phyloP scores from a whole-genome alignment of 2,888 invertebrate genomes.

The Taenaris catops region DNA sequence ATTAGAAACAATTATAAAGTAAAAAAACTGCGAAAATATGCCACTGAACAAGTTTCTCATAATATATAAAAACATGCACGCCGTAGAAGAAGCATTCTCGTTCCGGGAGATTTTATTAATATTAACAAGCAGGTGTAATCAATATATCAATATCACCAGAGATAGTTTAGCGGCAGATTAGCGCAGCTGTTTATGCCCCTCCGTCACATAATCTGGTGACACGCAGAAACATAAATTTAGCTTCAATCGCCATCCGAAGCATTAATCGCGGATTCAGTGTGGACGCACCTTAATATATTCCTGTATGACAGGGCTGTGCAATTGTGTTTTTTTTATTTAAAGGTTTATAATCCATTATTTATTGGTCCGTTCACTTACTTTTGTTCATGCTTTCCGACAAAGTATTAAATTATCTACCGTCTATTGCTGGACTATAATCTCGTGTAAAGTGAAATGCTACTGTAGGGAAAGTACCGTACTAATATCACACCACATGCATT shows the following conservation, averaged over 20 bases:
- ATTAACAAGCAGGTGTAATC: conserved; percentile 23
- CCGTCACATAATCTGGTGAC: conserved; percentile 59
- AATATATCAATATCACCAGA: conserved; percentile 23
- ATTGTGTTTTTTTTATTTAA: too few species aligned
- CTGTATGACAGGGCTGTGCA: conserved; percentile 40
- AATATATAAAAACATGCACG: conserved; percentile 1
- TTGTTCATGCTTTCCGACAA: too few species aligned
- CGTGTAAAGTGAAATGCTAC: too few species aligned
- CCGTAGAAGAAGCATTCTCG: conserved; percentile 1
- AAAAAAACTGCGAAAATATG: too few species aligned
- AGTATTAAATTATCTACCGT: too few species aligned
- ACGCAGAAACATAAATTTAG: conserved; percentile 71
- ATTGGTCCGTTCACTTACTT: too few species aligned
- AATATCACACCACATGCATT: too few species aligned
- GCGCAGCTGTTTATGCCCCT: conserved; percentile 51
- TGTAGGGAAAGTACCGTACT: too few species aligned
- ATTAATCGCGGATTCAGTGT: conserved; percentile 70
- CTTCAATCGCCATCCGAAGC: conserved; percentile 66
- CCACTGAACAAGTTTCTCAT: conserved; percentile 1
- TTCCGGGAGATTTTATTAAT: conserved; percentile 7
- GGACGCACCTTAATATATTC: conserved; percentile 65
- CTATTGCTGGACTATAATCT: too few species aligned
- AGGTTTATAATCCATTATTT: too few species aligned
- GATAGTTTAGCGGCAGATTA: conserved; percentile 34
- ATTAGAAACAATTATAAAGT: too few species aligned